Evolutionary conservation across 2,888 invertebrate genomes (phyloP).

Genomic region (Chesias legatella): DNA sequence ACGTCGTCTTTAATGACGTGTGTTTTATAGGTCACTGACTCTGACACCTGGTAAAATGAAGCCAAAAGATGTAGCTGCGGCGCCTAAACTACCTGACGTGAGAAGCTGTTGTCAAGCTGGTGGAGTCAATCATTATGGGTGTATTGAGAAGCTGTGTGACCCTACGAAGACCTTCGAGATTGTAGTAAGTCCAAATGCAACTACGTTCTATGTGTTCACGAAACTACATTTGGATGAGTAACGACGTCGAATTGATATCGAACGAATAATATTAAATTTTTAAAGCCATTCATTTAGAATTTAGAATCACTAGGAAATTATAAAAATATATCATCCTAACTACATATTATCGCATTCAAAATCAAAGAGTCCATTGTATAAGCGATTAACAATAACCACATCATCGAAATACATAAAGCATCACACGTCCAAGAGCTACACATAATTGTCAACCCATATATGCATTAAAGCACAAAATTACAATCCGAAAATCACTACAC

Average conservation of each 20-base stretch:
- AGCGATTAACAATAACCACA: not conserved
- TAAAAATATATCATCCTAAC: too few species aligned
- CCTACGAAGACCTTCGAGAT: slow-evolving; percentile 81
- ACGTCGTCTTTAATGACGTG: too few species aligned
- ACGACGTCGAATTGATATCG: not conserved
- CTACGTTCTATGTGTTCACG: slow-evolving; percentile 8
- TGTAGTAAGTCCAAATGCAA: slow-evolving; percentile 50
- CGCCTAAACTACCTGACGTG: slow-evolving; percentile 88
- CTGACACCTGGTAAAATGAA: slow-evolving; percentile 83
- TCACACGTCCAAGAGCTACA: not conserved
- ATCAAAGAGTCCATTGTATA: too few species aligned
- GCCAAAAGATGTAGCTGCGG: slow-evolving; percentile 76
- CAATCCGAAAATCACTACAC: slow-evolving; percentile 20
- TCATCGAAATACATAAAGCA: slow-evolving; percentile 3
- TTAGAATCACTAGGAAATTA: too few species aligned
- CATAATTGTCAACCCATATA: too few species aligned
- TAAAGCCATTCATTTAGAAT: too few species aligned
- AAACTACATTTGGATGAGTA: not conserved
- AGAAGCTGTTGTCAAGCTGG: slow-evolving; percentile 85
- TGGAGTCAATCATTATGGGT: slow-evolving; percentile 87
- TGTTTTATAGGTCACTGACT: slow-evolving; percentile 80
- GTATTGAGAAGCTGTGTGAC: slow-evolving; percentile 89
- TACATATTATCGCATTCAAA: too few species aligned
- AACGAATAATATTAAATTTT: not conserved
- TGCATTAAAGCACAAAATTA: too few species aligned